Evolutionary conservation across 1,140 invertebrate species (phyloP).

Genomic region (Meloidogyne floridensis): DNA sequence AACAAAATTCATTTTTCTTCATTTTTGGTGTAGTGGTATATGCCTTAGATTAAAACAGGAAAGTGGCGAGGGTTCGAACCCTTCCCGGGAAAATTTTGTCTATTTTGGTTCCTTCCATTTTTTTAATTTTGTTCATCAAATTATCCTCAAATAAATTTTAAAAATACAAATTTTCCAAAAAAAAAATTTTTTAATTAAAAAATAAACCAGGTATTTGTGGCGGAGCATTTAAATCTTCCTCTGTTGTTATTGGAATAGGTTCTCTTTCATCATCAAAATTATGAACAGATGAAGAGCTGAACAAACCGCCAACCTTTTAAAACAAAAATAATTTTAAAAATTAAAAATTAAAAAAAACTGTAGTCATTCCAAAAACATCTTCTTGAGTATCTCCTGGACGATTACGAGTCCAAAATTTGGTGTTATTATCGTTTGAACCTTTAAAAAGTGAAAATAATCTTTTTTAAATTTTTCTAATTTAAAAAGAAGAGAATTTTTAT

Average conservation of each 20-base stretch:
- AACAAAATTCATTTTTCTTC: too few relatives aligned
- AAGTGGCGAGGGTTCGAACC: too few relatives aligned
- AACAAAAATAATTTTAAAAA: background rate
- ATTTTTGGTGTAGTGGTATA: too few relatives aligned
- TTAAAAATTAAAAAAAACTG: constrained; percentile 9
- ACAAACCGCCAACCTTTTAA: background rate
- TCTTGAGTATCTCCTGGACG: constrained; percentile 95
- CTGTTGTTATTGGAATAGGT: background rate
- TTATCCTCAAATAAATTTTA: too few relatives aligned
- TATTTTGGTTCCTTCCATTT: too few relatives aligned
- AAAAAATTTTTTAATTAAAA: constrained; percentile 4
- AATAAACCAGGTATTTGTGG: constrained; percentile 78
- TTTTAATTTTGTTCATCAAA: too few relatives aligned
- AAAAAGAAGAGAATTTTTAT: too few relatives aligned
- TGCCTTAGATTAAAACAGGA: too few relatives aligned
- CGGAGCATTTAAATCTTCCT: constrained; percentile 71
- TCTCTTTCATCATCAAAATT: constrained; percentile 2
- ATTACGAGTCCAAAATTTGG: constrained; percentile 98
- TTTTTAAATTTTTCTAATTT: too few relatives aligned
- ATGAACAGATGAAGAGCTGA: background rate
- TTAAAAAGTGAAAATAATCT: background rate
- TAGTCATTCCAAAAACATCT: constrained; percentile 74
- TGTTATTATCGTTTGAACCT: constrained; percentile 66
- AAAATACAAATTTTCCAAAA: too few relatives aligned
- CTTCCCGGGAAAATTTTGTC: too few relatives aligned